A percentile compares a stretch with the other conserved stretches of the same genome.
phyloP scores from a whole-genome alignment of 2,797 vertebrate genomes.

The Sciurus vulgaris region DNA sequence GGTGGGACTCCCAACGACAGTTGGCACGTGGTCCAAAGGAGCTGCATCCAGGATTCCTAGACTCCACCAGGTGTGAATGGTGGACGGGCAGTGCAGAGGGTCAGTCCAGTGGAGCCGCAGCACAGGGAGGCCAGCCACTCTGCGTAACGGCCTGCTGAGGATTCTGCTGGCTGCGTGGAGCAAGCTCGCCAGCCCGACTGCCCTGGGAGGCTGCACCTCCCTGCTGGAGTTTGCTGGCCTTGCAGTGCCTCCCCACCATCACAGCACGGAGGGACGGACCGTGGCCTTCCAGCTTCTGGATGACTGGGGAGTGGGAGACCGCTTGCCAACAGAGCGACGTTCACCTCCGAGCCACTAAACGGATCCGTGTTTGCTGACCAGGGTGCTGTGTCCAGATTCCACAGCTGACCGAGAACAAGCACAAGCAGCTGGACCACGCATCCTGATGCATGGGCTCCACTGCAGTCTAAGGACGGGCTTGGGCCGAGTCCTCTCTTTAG shows the following conservation, averaged over 20 bases:
- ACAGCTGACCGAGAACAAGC: constrained; percentile 26
- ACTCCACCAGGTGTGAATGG: no score
- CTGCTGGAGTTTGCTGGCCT: not conserved
- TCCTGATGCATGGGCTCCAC: no score
- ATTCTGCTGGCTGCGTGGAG: no score
- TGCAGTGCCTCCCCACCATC: not conserved
- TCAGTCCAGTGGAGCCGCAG: no score
- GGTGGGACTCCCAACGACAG: not conserved
- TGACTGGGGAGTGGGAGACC: constrained; percentile 54
- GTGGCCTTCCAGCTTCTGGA: constrained; percentile 46
- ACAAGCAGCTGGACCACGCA: not conserved
- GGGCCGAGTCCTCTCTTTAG: not conserved
- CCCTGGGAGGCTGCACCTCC: not conserved
- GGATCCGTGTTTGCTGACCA: constrained; percentile 70
- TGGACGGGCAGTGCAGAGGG: no score
- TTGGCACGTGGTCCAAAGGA: no score
- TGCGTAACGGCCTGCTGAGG: no score
- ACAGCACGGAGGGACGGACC: not conserved
- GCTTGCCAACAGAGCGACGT: constrained; percentile 56
- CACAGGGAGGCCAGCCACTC: no score
- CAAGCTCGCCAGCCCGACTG: not conserved
- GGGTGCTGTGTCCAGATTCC: constrained; percentile 11
- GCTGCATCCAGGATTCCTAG: no score
- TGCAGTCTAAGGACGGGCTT: not conserved
- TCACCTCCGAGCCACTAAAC: constrained; percentile 47